These are phyloP conservation scores for Heteronetta atricapilla DNA, from an alignment of 2,113 vertebrate genomes.

Conservation along the genomic window DNA sequence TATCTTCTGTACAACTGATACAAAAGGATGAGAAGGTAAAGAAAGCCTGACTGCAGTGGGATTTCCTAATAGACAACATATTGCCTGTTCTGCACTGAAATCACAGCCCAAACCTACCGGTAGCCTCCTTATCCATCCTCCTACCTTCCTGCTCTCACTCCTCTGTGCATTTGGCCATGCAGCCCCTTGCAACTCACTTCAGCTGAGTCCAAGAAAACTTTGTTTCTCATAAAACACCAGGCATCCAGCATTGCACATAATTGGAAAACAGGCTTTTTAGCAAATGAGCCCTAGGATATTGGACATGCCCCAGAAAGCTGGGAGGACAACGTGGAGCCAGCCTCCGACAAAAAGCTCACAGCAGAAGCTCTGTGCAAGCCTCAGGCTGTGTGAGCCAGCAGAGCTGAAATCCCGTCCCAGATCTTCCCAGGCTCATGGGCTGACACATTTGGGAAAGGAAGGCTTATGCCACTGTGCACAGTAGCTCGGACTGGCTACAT, in stretches of 20 bases:
- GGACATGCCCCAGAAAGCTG: not conserved
- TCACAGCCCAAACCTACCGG: not conserved
- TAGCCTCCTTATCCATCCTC: not conserved
- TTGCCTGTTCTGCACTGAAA: not conserved
- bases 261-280: not conserved
- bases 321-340: not conserved
- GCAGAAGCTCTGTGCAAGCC: not conserved
- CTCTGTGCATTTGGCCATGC: not conserved
- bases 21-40: not conserved
- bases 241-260: not conserved
- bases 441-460: not conserved
- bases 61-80: not conserved
- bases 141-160: not conserved
- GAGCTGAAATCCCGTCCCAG: not conserved
- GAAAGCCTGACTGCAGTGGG: not conserved
- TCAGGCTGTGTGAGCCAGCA: not conserved
- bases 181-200: not conserved
- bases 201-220: not conserved
- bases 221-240: not conserved
- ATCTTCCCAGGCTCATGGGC: not conserved
- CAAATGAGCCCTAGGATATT: not conserved
- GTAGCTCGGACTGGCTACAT: not conserved
- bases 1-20: not conserved
- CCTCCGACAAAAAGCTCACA: not conserved
- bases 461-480: rapidly evolving